phyloP scores from a whole-genome alignment of 1,140 invertebrate species.

The Zaprionus vittiger region DNA sequence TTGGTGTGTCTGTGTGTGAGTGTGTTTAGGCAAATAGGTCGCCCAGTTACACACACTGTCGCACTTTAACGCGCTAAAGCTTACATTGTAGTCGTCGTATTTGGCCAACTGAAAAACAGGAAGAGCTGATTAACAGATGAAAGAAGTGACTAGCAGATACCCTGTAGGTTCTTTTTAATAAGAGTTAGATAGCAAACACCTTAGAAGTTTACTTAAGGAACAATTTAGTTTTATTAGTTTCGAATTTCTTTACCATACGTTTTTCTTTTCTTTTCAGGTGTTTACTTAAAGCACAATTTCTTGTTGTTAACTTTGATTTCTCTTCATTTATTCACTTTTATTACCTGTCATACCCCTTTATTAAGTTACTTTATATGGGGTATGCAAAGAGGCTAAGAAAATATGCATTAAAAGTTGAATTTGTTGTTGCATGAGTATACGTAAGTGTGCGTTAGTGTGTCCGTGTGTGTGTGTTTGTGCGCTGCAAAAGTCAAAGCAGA shows the following conservation, averaged over 20 bases:
- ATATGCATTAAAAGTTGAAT: conserved; percentile 56
- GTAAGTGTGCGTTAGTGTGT: not conserved
- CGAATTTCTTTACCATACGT: no score
- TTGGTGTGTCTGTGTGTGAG: conserved; percentile 41
- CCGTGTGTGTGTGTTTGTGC: conserved; percentile 21
- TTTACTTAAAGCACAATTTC: no score
- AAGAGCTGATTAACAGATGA: not conserved
- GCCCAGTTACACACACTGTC: conserved; percentile 54
- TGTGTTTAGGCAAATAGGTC: conserved; percentile 78
- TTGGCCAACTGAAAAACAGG: conserved; percentile 58
- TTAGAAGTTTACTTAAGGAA: no score
- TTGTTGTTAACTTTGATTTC: no score
- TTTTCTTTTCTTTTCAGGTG: no score
- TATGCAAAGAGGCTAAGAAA: conserved; percentile 32
- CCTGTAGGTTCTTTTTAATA: not conserved
- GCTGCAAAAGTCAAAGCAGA: conserved; percentile 70
- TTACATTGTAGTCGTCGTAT: conserved; percentile 68
- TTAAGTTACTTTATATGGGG: not conserved
- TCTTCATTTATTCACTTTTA: not conserved
- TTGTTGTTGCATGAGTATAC: not conserved
- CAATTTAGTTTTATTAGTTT: no score
- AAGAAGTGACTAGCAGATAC: conserved; percentile 16
- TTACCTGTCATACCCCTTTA: not conserved
- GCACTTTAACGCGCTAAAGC: conserved; percentile 66
- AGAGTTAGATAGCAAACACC: no score